phyloP scores from a whole-genome alignment of 2,113 vertebrate genomes.

The Syngnathoides biaculeatus region DNA sequence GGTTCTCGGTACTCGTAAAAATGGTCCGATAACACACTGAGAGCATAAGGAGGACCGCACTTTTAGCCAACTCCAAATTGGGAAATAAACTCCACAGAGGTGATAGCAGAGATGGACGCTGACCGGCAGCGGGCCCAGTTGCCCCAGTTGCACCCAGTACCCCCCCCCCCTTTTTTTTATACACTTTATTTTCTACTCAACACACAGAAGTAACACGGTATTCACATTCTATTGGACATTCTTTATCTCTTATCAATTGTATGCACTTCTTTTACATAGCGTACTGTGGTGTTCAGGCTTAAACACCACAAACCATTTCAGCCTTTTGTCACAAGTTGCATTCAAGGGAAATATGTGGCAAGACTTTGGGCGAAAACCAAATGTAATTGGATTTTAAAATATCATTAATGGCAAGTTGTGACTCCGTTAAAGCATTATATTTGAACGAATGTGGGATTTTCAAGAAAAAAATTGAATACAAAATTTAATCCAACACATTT shows the following conservation, averaged over 20 bases:
- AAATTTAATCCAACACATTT: neutral
- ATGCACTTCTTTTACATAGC: neutral
- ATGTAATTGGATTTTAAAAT: neutral
- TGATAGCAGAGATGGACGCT: too few relatives aligned
- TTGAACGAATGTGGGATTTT: neutral
- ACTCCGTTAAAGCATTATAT: neutral
- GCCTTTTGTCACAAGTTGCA: neutral
- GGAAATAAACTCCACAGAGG: too few relatives aligned
- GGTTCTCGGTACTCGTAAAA: too few relatives aligned
- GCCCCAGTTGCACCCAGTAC: too few relatives aligned
- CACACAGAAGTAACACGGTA: too few relatives aligned
- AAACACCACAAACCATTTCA: neutral
- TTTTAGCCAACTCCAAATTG: too few relatives aligned
- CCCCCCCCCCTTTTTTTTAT: too few relatives aligned
- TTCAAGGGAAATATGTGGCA: neutral
- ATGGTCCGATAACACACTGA: too few relatives aligned
- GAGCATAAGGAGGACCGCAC: too few relatives aligned
- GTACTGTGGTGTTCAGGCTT: neutral
- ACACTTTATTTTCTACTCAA: too few relatives aligned
- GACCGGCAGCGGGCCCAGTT: too few relatives aligned
- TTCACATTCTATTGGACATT: too few relatives aligned
- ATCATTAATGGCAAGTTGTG: neutral
- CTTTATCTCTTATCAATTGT: neutral
- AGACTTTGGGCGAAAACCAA: neutral
- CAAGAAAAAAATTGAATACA: neutral